These are phyloP conservation scores for Forficula auricularia DNA, from an alignment of 1,140 invertebrate genomes.

Conservation along the genomic window DNA sequence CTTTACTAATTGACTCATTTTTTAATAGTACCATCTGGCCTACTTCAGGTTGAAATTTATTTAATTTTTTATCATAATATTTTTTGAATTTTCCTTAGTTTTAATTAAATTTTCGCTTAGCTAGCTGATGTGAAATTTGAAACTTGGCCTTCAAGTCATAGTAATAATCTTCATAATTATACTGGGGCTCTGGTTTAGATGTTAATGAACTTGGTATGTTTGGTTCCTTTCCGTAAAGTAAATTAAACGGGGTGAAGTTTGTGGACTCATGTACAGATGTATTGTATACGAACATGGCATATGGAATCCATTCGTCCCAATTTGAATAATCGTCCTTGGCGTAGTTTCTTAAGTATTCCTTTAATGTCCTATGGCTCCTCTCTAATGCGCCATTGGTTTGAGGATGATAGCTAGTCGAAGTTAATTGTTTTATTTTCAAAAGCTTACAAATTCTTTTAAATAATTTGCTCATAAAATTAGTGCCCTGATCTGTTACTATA, in stretches of 20 bases:
- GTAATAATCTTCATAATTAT: conserved; percentile 5
- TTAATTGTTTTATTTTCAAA: conserved; percentile 17
- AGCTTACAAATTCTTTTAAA: conserved; percentile 15
- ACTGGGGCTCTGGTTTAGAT: neutral
- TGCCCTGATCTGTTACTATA: conserved; percentile 1
- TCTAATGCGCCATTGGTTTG: conserved; percentile 22
- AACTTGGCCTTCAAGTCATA: conserved; percentile 1
- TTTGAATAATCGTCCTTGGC: conserved; percentile 14
- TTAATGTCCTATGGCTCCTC: conserved; percentile 18
- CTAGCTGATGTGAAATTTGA: neutral
- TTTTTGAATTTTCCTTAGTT: neutral
- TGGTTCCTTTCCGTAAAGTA: conserved; percentile 3
- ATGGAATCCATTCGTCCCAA: conserved; percentile 17
- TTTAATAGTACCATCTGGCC: too few relatives aligned
- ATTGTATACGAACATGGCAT: conserved; percentile 6
- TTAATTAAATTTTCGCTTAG: neutral
- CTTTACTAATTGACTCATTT: too few relatives aligned
- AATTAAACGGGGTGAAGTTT: conserved; percentile 1
- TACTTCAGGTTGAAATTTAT: too few relatives aligned
- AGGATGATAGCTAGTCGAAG: conserved; percentile 19
- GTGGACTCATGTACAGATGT: conserved; percentile 5
- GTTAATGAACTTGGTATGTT: conserved; percentile 6
- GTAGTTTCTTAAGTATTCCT: conserved; percentile 21
- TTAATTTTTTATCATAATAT: conserved; percentile 4
- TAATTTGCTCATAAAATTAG: conserved; percentile 7